Evolutionary conservation across 2,888 invertebrate species (phyloP), one percentile per base, ranked within the genome.

Genomic region (Microctonus aethiopoides): DNA sequence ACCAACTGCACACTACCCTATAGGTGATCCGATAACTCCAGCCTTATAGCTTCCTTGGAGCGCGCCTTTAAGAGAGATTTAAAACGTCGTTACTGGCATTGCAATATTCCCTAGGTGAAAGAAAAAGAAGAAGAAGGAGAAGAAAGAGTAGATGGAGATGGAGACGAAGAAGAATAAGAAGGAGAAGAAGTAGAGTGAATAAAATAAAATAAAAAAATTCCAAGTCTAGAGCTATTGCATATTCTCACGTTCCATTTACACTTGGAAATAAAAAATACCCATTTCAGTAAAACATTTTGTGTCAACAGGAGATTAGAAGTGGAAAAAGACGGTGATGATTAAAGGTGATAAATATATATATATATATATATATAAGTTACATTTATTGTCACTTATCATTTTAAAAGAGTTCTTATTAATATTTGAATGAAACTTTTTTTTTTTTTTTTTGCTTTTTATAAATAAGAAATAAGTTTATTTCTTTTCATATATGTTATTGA

Each of bases 1-100:
- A 66, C 70, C 61, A 46, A 61, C 66, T 56, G 52, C 62, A 41
- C 46, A n/a, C n/a, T 61, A 70, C 65, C 60, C 60, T 69, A 70
- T 65, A 60, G 65, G 36, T 51, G 34, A 67, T 65, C 70, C 70
- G 70, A 70, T 70, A 66, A 70, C 60, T 66, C 61, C 61, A 16
- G 66, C 52, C 66, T 32, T 56, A 56, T 54, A 65, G 34, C 65
- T 65, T 65, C 29, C 60, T 54, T 36, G 24, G 46, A 7, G 51
- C 54, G 46, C 64, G 52, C 65, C 52, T 64, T 56, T 65, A 52
- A 65, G 52, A 52, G 65, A 70, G 69, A 70, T 65, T 70, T 70
- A 70, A 70, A 70, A 70, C 61, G 54, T 65, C 60, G 69, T 70
- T 70, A 65, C 65, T 65, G 46, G 26, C 46, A 52, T 46, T 54